phyloP scores from a whole-genome alignment of 2,888 invertebrate genomes.

The Eupithecia exiguata region DNA sequence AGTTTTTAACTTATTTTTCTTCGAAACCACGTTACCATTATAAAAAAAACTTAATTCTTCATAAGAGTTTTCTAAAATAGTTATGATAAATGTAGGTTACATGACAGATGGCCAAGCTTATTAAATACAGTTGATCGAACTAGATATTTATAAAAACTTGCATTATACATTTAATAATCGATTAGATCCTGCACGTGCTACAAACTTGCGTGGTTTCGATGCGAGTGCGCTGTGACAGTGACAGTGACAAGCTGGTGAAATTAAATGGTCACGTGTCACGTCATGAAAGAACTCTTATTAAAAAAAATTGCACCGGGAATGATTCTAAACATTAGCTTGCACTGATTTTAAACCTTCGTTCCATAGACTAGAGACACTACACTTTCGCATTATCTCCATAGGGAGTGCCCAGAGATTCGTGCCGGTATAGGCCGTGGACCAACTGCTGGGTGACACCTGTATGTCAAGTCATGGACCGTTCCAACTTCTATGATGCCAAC shows the following conservation, averaged over 20 bases:
- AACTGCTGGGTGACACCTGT: slow-evolving; percentile 7
- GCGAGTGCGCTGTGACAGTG: slow-evolving; percentile 3
- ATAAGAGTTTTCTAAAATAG: neutral
- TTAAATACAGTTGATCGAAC: neutral
- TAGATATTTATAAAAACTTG: neutral
- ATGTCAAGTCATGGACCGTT: neutral
- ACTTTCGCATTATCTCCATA: neutral
- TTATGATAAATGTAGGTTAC: slow-evolving; percentile 4
- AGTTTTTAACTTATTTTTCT: neutral
- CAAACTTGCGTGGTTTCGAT: slow-evolving; percentile 15
- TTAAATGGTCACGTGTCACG: neutral
- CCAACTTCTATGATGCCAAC: neutral
- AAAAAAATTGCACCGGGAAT: neutral
- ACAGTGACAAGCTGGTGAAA: slow-evolving; percentile 11
- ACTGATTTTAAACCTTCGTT: neutral
- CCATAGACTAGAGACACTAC: neutral
- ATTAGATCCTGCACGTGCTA: slow-evolving; percentile 18
- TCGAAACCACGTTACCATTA: neutral
- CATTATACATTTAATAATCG: slow-evolving; percentile 6
- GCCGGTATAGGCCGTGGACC: neutral
- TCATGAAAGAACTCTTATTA: neutral
- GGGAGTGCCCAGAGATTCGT: neutral
- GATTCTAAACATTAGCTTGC: neutral
- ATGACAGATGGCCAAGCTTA: neutral
- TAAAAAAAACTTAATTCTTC: neutral